Conservation (phyloP, 2,113 vertebrate genomes). For the Henicopernis longicauda region DNA sequence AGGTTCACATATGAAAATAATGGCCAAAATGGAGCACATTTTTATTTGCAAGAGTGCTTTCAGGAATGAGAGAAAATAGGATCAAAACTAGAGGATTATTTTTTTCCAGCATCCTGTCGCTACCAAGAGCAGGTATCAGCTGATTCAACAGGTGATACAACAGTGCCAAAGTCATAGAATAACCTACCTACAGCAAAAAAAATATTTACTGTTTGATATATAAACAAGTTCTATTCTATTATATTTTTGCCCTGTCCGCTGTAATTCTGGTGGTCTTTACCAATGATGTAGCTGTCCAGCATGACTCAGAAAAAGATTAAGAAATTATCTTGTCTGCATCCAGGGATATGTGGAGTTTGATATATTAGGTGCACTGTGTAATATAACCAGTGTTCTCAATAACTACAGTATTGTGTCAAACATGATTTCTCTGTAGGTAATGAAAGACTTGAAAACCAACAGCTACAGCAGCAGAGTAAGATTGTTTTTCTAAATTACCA, state of each 20-base stretch:
- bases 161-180: background rate
- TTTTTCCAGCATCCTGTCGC: background rate
- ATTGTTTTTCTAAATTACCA: conserved; percentile 5
- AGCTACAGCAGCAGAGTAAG: background rate
- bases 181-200: background rate
- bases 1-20: background rate
- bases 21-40: background rate
- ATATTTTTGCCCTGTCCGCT: background rate
- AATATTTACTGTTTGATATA: background rate
- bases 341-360: background rate
- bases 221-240: background rate
- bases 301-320: background rate
- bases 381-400: conserved; percentile 1
- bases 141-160: background rate
- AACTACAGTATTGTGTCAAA: conserved; percentile 9
- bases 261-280: background rate
- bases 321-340: conserved; percentile 1
- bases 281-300: background rate
- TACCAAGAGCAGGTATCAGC: background rate
- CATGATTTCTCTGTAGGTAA: conserved; percentile 8
- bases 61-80: background rate
- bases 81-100: background rate
- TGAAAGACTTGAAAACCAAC: conserved; percentile 27
- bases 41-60: background rate
- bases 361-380: background rate